Base-by-base conservation (phyloP, 2,888 invertebrate species). In the Drosophila limbata region DNA sequence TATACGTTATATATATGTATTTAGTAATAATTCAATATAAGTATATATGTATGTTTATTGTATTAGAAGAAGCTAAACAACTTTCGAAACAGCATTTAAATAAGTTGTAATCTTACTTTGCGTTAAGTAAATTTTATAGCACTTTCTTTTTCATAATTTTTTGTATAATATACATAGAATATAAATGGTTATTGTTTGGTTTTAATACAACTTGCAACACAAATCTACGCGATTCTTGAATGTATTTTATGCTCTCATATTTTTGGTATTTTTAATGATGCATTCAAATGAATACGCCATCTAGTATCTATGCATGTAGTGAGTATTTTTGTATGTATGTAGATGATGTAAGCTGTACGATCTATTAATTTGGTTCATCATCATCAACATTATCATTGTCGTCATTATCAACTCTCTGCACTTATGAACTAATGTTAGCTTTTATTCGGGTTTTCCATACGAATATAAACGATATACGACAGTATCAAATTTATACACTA, bases 61-160 rank as follows among this genome's bases (percentile, higher is more conserved):
- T 61, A 65, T 86, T 84, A 86, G 81, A 88, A 85, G 84, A 86
- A 88, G 88, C 88, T 83, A 72, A 79, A 74, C 67, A 85, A 79
- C 77, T 73, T 72, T 61, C 25, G 68, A 74, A 84, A 73, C 68
- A 66, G 67, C 77, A 59, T 74, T 70, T 69, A 69, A 69, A 81
- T 55, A 62, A 69, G 45, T 72, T 81, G 33, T 59, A 51, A 51
- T 42, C 59, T 45, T 68, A 67, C 19, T 64, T 50, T 50, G 42
- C 15, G 44, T 17, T 65, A 50, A 50, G 42, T 78, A 59, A 69
- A 53, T 51, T 53, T 64, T 61, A 57, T 63, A 70, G 62, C 62
- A 68, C 56, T 62, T 56, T 62, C 47, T 44, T 67, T 56, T 33
- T 52, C 28, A 28, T 28, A 1, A 31, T 39, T 62, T 35, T 35